phyloP scores from a whole-genome alignment of 2,888 invertebrate species.

The Cynaeus angustus region DNA sequence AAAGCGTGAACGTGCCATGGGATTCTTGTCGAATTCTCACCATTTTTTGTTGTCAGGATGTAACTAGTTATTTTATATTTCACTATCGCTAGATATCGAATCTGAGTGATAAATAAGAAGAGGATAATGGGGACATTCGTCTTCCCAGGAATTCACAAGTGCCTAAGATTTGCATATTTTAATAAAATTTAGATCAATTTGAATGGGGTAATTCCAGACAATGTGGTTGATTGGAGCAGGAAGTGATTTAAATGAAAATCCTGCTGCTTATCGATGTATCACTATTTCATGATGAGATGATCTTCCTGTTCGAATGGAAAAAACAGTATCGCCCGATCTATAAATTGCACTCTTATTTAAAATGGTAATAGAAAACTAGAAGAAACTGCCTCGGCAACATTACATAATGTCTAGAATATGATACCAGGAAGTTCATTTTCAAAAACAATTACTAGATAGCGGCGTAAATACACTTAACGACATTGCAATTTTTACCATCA shows the following conservation, averaged over 20 bases:
- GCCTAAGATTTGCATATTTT: conserved; percentile 15
- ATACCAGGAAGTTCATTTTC: conserved; percentile 41
- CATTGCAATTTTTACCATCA: conserved; percentile 32
- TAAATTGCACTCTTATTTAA: conserved; percentile 30
- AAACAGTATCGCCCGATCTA: conserved; percentile 17
- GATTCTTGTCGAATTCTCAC: too few species aligned
- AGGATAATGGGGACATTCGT: conserved; percentile 7
- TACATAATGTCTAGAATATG: conserved; percentile 10
- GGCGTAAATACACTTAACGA: conserved; percentile 36
- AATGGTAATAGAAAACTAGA: conserved; percentile 28
- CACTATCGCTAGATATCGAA: too few species aligned
- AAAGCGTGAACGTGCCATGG: conserved; percentile 17
- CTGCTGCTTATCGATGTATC: conserved; percentile 10
- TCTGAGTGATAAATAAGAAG: conserved; percentile 28
- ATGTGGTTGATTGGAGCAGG: conserved; percentile 19
- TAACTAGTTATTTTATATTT: too few species aligned
- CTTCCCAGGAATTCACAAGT: background rate
- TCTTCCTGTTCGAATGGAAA: conserved; percentile 20
- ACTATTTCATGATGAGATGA: background rate
- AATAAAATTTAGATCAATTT: conserved; percentile 17
- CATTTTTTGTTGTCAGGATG: too few species aligned
- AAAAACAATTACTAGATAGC: conserved; percentile 41
- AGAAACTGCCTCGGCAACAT: conserved; percentile 14
- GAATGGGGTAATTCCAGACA: conserved; percentile 7
- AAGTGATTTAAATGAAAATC: conserved; percentile 19